These are phyloP conservation scores for Selenia dentaria DNA, from an alignment of 2,888 invertebrate genomes.

Conservation along the genomic window DNA sequence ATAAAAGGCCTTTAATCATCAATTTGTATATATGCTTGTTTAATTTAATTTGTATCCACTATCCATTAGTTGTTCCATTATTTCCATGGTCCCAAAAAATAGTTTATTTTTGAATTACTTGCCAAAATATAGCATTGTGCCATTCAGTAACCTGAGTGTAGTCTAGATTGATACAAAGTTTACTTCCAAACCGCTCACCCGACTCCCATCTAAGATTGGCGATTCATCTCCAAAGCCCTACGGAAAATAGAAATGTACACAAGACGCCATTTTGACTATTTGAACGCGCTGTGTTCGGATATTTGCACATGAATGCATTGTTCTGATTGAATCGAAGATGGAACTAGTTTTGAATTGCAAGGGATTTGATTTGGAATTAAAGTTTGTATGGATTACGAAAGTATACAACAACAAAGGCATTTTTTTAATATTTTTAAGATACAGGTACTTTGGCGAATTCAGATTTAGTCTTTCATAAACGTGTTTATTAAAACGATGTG, in stretches of 20 bases:
- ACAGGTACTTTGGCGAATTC: no score
- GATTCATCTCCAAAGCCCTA: conserved; percentile 59
- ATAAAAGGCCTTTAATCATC: no score
- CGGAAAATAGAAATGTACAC: conserved; percentile 34
- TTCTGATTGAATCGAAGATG: conserved; percentile 27
- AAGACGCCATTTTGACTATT: conserved; percentile 28
- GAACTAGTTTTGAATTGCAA: conserved; percentile 12
- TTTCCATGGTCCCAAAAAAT: no score
- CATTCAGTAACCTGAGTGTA: conserved; percentile 32
- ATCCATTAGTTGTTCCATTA: no score
- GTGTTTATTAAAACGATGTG: no score
- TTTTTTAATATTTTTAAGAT: no score
- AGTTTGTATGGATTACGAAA: not conserved
- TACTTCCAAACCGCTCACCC: conserved; percentile 67
- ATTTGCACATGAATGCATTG: conserved; percentile 29
- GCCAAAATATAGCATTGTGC: no score
- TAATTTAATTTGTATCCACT: no score
- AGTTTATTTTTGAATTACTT: no score
- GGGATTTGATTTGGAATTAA: conserved; percentile 1
- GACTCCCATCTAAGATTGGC: conserved; percentile 65
- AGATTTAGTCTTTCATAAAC: no score
- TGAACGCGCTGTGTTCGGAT: conserved; percentile 24
- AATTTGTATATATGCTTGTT: no score
- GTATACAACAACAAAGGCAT: no score
- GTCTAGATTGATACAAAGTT: conserved; percentile 73